Conservation (phyloP, 2,888 invertebrate species). For the Hirtodrosophila cameraria region DNA sequence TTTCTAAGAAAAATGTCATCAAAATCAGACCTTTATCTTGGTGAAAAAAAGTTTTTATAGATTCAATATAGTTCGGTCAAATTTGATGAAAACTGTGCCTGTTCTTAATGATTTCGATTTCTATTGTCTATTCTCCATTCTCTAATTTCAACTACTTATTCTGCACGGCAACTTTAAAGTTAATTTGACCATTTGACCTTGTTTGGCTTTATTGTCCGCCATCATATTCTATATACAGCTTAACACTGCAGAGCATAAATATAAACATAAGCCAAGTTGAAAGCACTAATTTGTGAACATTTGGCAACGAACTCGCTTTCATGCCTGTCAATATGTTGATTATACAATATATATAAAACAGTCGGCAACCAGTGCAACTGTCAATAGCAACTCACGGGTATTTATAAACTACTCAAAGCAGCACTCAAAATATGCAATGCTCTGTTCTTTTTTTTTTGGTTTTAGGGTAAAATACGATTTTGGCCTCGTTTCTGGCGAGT, state of each 20-base stretch:
- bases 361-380: constrained; percentile 33
- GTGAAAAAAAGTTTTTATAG: too few relatives aligned
- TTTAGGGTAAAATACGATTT: constrained; percentile 30
- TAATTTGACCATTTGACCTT: constrained; percentile 44
- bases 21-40: too few relatives aligned
- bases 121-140: too few relatives aligned
- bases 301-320: constrained; percentile 21
- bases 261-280: constrained; percentile 21
- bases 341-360: constrained; percentile 53
- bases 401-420: constrained; percentile 23
- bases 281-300: constrained; percentile 37
- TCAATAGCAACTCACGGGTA: constrained; percentile 52
- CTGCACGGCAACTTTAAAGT: too few relatives aligned
- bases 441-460: constrained; percentile 1
- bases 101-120: too few relatives aligned
- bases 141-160: too few relatives aligned
- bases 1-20: too few relatives aligned
- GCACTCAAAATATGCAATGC: constrained; percentile 55
- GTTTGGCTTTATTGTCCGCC: constrained; percentile 6
- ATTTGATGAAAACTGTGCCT: too few relatives aligned
- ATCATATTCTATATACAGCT: background rate
- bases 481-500: constrained; percentile 64
- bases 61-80: too few relatives aligned
- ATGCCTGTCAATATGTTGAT: constrained; percentile 41
- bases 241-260: constrained; percentile 5